A percentile compares a stretch with the other conserved stretches of the same genome.
Evolutionary conservation across 2,113 vertebrate genomes (phyloP).

Genomic region (Mus pahari): DNA sequence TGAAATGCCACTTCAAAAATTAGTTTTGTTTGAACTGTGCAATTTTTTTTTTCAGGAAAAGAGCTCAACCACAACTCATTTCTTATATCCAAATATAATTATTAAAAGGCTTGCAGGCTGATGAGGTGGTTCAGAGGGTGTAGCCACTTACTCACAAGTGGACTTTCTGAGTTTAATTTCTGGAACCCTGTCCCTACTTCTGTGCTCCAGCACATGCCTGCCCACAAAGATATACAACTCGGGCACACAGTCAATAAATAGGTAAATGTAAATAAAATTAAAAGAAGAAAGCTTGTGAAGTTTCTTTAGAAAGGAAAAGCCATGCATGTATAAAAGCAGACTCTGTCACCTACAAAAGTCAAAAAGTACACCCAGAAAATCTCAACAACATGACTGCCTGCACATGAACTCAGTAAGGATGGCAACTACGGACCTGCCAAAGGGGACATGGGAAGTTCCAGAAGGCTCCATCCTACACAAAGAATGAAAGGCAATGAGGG

Average conservation of each 20-base stretch:
- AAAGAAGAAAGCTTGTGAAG: not conserved
- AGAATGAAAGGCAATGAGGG: not conserved
- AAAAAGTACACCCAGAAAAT: not conserved
- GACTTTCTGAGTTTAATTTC: not conserved
- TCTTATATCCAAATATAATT: constrained; percentile 26
- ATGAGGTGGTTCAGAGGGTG: not conserved
- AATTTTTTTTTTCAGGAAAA: constrained; percentile 64
- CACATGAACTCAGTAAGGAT: not conserved
- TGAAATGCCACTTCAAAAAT: constrained; percentile 65
- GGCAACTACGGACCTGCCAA: not conserved
- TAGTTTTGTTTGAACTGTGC: constrained; percentile 54
- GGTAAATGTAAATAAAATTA: not conserved
- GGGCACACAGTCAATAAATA: too few relatives aligned
- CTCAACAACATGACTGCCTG: not conserved
- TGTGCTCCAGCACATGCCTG: not conserved
- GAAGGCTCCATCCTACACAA: not conserved
- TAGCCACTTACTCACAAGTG: not conserved
- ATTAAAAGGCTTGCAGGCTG: constrained; percentile 48
- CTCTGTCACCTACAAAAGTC: not conserved
- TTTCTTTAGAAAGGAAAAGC: constrained; percentile 61
- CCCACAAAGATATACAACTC: not conserved
- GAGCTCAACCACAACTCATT: constrained; percentile 23
- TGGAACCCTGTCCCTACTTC: not conserved
- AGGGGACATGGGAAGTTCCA: not conserved
- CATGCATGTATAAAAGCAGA: constrained; percentile 57